Base-by-base conservation (phyloP, 2,888 invertebrate genomes). In the Neoascia interrupta region DNA sequence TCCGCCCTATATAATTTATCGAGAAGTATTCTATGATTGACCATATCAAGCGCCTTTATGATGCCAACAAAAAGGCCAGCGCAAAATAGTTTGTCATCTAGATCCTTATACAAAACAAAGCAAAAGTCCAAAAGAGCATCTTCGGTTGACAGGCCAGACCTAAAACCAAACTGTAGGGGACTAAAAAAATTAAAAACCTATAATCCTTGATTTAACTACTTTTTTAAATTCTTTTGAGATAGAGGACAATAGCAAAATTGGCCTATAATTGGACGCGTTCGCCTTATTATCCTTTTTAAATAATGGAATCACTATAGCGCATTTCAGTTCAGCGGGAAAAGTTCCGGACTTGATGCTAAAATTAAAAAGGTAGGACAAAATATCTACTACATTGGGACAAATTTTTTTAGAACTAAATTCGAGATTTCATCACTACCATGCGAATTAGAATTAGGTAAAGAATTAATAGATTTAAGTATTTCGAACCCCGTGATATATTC, bases 101-200 rank as follows among this genome's bases (percentile, higher is more conserved):
- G n/a, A 5, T 39, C 45, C 1, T 45, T 34, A 28, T 21, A 23
- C 19, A 58, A 15, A 60, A 60, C 37, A 23, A 15, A 37, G 15
- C 16, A 47, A 18, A 60, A 60, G 8, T 60, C 26, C 26, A 47
- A 21, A 11, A n/a, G n/a, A n/a, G n/a, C n/a, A n/a, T n/a, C n/a
- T n/a, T n/a, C n/a, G n/a, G n/a, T n/a, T n/a, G n/a, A n/a, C n/a
- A n/a, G n/a, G n/a, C n/a, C n/a, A n/a, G n/a, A n/a, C n/a, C n/a
- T n/a, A n/a, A 60, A 60, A 37, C 60, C 47, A 26, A 37, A 60
- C 18, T 60, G 47, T 13, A 49, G 3, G 37, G 16, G 19, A 49
- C 37, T 61, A 4, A 61, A 23, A 36, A 60, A 60, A n/a, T 37
- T n/a, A n/a, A n/a, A n/a, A n/a, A n/a, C n/a, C n/a, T n/a, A n/a